phyloP scores from a whole-genome alignment of 2,888 invertebrate genomes.

The Laspeyria flexula region DNA sequence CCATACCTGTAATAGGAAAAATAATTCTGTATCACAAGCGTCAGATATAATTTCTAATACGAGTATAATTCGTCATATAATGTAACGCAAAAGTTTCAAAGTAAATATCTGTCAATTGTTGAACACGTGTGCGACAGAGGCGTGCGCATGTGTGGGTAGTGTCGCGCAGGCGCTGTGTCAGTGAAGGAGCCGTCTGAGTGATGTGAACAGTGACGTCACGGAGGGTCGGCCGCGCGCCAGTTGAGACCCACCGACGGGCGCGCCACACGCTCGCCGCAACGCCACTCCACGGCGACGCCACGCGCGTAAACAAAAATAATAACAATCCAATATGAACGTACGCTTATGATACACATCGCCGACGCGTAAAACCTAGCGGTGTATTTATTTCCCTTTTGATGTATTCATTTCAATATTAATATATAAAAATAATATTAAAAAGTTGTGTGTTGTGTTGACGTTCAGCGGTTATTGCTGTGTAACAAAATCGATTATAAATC shows the following conservation, averaged over 20 bases:
- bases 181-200: slow-evolving; percentile 42
- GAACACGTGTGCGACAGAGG: slow-evolving; percentile 37
- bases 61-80: no score
- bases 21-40: no score
- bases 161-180: slow-evolving; percentile 47
- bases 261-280: slow-evolving; percentile 60
- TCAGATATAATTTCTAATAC: no score
- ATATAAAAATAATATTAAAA: slow-evolving; percentile 38
- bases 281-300: slow-evolving; percentile 57
- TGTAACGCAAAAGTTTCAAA: no score
- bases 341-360: slow-evolving; percentile 64
- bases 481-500: slow-evolving; percentile 64
- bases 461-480: slow-evolving; percentile 51
- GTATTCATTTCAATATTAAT: slow-evolving; percentile 49
- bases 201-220: slow-evolving; percentile 66
- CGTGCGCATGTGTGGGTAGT: slow-evolving; percentile 45
- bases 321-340: slow-evolving; percentile 70
- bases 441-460: slow-evolving; percentile 43
- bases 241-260: slow-evolving; percentile 57
- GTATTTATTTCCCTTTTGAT: slow-evolving; percentile 69
- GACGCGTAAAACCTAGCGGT: slow-evolving; percentile 59
- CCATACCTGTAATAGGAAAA: no score
- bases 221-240: slow-evolving; percentile 50
- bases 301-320: slow-evolving; percentile 72
- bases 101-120: slow-evolving; percentile 39